Evolutionary conservation across 2,113 vertebrate species (phyloP), one percentile per base, ranked within the genome.

Genomic region (Cyprinodon tularosa): DNA sequence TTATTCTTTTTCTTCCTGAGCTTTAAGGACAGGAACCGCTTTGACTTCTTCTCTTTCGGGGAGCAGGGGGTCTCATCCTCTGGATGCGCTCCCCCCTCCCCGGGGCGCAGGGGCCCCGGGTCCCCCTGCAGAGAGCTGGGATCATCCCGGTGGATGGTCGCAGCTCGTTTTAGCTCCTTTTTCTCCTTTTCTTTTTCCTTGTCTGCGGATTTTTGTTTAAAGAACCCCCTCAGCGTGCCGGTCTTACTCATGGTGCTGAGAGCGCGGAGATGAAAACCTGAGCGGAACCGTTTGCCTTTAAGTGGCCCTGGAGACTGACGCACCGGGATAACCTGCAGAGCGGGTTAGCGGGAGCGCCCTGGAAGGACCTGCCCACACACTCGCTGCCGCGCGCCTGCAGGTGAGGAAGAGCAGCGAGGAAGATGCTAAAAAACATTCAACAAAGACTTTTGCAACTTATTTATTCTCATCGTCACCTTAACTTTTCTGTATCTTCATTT

Each of bases 191-290:
- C 82, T 66, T 88, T 92, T 0, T 84, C 82, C 68, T 88, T 92
- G 0, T 86, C 84, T 0, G 20, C 62, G 4, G 91, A 91, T 3
- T 89, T 92, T 0, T 66, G 0, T 39, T 82, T 90, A 6, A 93
- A 93, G 0, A 89, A 4, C 1, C 92, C 73, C 69, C 69, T 88
- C 36, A 90, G 76, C 0, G 83, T 36, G 80, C 71, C 22, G 69
- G 92, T 85, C 74, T 85, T 92, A 38, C 85, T 93, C 92, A 93
- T 93, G 74, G 60, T 75, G 50, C 50, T n/a, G 71, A 3, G 17
- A 13, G 8, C 22, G 8, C 9, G 1, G 8, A 44, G 4, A 37
- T 10, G 9, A 67, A 36, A n/a, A 0, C 62, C 17, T 4, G 63
- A 47, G 74, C 12, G 12, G 3, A 60, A 42, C 0, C 0, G 12